Percentiles rank a stretch among this genome's conserved stretches.
phyloP scores from a whole-genome alignment of 1,140 invertebrate genomes.

The Thalassaphorura encarpata region DNA sequence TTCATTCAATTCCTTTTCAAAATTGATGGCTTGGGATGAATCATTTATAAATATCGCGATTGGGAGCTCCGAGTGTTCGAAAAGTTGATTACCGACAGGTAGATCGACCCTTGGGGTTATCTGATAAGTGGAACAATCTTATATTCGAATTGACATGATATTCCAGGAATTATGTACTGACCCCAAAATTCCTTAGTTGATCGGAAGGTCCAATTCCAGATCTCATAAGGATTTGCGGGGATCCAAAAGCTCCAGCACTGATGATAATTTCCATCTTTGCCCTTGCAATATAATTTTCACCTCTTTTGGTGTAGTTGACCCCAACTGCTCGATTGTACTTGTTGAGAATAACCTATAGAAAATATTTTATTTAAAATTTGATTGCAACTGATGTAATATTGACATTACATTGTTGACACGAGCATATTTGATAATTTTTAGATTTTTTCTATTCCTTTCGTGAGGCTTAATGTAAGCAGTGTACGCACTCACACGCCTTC shows the following conservation, averaged over 20 bases:
- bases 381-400: not conserved
- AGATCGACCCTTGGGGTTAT: slow-evolving; percentile 34
- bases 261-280: slow-evolving; percentile 35
- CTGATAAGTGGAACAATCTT: not conserved
- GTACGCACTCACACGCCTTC: slow-evolving; percentile 7
- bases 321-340: no score
- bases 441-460: slow-evolving; percentile 1
- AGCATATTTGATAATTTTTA: slow-evolving; percentile 13
- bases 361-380: not conserved
- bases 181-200: no score
- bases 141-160: not conserved
- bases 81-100: slow-evolving; percentile 45
- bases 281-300: not conserved
- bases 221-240: slow-evolving; percentile 37
- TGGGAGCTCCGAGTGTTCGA: slow-evolving; percentile 21
- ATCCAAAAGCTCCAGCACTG: slow-evolving; percentile 32
- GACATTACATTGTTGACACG: slow-evolving; percentile 6
- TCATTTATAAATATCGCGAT: not conserved
- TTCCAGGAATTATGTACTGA: not conserved
- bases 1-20: no score
- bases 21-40: no score
- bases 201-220: slow-evolving; percentile 39
- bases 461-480: slow-evolving; percentile 11
- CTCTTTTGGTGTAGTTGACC: not conserved
- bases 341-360: not conserved